These are phyloP conservation scores for Cataglyphis cursor DNA, from an alignment of 2,888 invertebrate species.

Conservation along the genomic window DNA sequence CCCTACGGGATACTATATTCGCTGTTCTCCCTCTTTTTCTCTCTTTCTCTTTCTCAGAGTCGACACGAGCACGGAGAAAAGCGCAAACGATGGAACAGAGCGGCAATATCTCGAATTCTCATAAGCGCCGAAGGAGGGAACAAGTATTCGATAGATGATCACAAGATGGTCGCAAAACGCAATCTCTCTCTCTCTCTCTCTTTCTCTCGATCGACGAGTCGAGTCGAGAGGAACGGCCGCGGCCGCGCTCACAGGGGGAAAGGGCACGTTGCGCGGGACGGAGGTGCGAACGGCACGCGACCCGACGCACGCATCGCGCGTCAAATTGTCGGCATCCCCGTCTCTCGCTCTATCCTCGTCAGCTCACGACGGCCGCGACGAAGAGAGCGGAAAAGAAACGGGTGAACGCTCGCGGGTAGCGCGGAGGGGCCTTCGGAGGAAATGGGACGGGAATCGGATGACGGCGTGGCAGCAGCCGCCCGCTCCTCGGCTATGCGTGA, in stretches of 20 bases:
- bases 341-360: constrained; percentile 43
- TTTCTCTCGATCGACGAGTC: constrained; percentile 66
- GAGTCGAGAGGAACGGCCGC: constrained; percentile 44
- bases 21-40: too few species aligned
- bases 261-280: constrained; percentile 65
- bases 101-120: background rate
- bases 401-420: constrained; percentile 61
- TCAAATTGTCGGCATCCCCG: constrained; percentile 68
- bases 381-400: constrained; percentile 69
- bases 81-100: background rate
- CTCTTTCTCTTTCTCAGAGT: background rate
- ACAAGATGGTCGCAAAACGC: constrained; percentile 61
- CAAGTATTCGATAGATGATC: background rate
- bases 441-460: constrained; percentile 78
- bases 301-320: constrained; percentile 76
- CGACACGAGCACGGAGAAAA: background rate
- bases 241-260: constrained; percentile 47
- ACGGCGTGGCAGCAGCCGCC: constrained; percentile 84
- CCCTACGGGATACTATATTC: background rate
- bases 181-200: background rate
- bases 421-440: constrained; percentile 71
- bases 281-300: constrained; percentile 81
- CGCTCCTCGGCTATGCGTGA: constrained; percentile 77
- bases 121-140: background rate
- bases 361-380: constrained; percentile 41